Evolutionary conservation across 2,888 invertebrate genomes (phyloP), one percentile per base, ranked within the genome.

Genomic region (Clistopyga incitator): DNA sequence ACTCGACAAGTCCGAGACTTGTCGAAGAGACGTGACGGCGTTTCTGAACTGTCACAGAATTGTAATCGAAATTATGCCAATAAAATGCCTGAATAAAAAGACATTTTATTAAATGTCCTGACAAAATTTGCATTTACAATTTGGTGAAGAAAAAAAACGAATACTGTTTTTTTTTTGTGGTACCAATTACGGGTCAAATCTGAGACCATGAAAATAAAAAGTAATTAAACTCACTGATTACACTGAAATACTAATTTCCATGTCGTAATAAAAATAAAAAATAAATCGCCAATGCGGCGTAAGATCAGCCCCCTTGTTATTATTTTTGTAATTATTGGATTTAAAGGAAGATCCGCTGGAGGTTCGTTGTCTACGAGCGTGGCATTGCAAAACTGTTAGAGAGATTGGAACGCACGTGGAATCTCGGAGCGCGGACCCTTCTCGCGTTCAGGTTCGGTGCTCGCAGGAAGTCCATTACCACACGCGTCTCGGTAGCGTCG

Each of bases 401-500:
- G 34, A 78, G 65, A 79, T 72, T 82, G 67, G 78, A 84, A 84
- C 15, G 34, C 18, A 34, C 18, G 29, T 86, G 80, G 82, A 89
- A 88, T 89, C 86, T 87, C 86, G 74, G 86, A 82, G 85, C 80
- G 82, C 75, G 86, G 84, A 88, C 87, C 87, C 86, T 84, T 79
- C 38, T 75, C 56, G 71, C 72, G 90, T 91, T 90, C 88, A 88
- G 90, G 90, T 90, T 86, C 89, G 90, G 70, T 90, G 90, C 86
- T 65, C 82, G 82, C 89, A 88, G 90, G 90, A 90, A 90, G 89
- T 90, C 84, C 88, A 89, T 89, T 86, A 90, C 88, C 76, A 84
- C 81, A 81, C 65, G 65, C 70, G 81, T 79, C 67, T 67, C 61
- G 29, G 52, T 23, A 38, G 56, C 65, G 64, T 52, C 64, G 82